phyloP scores from a whole-genome alignment of 2,888 invertebrate species.

The Brassicogethes aeneus region DNA sequence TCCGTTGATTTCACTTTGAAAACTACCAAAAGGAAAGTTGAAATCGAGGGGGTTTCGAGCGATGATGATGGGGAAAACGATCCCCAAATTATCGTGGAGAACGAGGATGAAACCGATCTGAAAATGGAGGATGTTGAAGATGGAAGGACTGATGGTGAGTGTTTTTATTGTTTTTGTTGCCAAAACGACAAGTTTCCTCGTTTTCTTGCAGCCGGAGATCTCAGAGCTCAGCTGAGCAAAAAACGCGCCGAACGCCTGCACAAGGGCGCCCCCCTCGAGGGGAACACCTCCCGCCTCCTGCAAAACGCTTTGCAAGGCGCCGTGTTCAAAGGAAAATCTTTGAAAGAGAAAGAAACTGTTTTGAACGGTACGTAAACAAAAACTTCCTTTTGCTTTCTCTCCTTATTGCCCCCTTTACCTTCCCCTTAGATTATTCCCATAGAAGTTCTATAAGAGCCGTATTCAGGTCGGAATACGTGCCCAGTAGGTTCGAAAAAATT shows the following conservation, averaged over 20 bases:
- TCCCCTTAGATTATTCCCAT: too few species aligned
- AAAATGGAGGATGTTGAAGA: too few species aligned
- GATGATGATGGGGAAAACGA: constrained; percentile 18
- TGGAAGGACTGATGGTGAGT: constrained; percentile 20
- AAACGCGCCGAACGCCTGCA: constrained; percentile 45
- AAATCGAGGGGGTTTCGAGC: constrained; percentile 5
- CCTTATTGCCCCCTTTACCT: too few species aligned
- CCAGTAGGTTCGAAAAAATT: too few species aligned
- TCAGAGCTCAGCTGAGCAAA: constrained; percentile 45
- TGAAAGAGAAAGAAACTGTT: constrained; percentile 26
- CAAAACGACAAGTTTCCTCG: neutral
- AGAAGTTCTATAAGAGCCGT: too few species aligned
- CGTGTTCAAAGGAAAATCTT: constrained; percentile 31
- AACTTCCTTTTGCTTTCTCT: neutral
- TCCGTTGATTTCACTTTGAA: constrained; percentile 6
- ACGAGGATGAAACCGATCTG: constrained; percentile 22
- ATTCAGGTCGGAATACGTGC: too few species aligned
- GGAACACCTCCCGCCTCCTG: constrained; percentile 41
- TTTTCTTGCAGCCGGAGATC: constrained; percentile 34
- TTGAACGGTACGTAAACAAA: constrained; percentile 25
- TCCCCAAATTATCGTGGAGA: constrained; percentile 27
- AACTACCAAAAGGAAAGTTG: constrained; percentile 5
- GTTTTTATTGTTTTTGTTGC: constrained; percentile 1
- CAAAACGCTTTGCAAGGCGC: constrained; percentile 47
- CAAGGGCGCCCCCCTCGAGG: constrained; percentile 35